Evolutionary conservation across 2,113 vertebrate species (phyloP).

Genomic region (Malurus melanocephalus): DNA sequence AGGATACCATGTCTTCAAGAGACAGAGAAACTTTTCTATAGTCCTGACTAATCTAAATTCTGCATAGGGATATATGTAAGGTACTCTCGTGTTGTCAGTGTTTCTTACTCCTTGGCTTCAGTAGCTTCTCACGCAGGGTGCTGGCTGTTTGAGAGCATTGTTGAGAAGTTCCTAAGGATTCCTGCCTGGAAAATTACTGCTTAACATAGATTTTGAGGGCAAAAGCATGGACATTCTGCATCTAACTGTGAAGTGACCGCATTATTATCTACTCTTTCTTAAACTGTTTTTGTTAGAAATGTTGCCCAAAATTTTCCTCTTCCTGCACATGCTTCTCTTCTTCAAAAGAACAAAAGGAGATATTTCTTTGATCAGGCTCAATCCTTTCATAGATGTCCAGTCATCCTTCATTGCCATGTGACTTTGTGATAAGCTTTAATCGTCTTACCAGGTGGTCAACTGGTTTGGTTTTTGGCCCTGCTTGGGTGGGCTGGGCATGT

Average conservation of each 20-base stretch:
- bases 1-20: not conserved
- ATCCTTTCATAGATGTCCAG: not conserved
- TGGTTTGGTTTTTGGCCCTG: not conserved
- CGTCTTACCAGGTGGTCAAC: rapidly evolving
- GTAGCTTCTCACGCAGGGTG: not conserved
- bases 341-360: not conserved
- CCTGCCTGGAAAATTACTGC: not conserved
- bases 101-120: not conserved
- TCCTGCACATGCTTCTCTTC: not conserved
- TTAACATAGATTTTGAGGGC: not conserved
- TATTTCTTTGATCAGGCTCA: not conserved
- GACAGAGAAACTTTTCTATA: not conserved
- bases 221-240: not conserved
- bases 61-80: not conserved
- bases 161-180: not conserved
- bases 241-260: not conserved
- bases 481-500: not conserved
- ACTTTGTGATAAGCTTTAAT: not conserved
- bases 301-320: not conserved
- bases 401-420: not conserved
- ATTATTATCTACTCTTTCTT: not conserved
- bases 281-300: not conserved
- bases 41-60: not conserved
- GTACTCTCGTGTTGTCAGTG: not conserved
- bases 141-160: not conserved